A percentile compares a stretch with the other conserved stretches of the same genome.
Evolutionary conservation across 1,140 invertebrate genomes (phyloP).

Genomic region (Stegodyphus mimosarum): DNA sequence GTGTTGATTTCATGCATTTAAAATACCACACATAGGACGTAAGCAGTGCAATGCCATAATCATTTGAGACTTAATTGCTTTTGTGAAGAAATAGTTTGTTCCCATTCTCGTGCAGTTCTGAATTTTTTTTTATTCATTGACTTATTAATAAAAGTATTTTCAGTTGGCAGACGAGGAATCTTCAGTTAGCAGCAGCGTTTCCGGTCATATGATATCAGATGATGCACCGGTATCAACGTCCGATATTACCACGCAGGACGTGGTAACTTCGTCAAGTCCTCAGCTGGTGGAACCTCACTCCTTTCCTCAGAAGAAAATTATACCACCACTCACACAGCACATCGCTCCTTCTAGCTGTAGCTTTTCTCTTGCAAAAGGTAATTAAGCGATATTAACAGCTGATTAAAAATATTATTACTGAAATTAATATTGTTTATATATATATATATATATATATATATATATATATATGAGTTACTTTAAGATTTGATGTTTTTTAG

Average conservation of each 20-base stretch:
- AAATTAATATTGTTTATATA: too few relatives aligned
- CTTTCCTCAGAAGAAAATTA: neutral
- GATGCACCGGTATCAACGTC: conserved; percentile 29
- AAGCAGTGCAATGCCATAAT: too few relatives aligned
- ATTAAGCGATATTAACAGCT: neutral
- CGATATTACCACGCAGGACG: conserved; percentile 42
- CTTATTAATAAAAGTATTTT: neutral
- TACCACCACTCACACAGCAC: neutral
- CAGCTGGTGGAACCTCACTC: neutral
- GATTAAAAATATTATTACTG: too few relatives aligned
- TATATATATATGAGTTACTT: too few relatives aligned
- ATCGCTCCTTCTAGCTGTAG: conserved; percentile 14
- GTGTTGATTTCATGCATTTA: too few relatives aligned
- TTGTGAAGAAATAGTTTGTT: too few relatives aligned
- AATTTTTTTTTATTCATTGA: too few relatives aligned
- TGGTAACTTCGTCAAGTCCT: conserved; percentile 17
- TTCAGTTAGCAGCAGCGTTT: conserved; percentile 52
- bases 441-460: too few relatives aligned
- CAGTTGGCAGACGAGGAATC: conserved; percentile 55
- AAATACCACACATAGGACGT: too few relatives aligned
- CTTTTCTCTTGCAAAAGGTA: conserved; percentile 32
- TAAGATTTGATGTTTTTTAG: too few relatives aligned
- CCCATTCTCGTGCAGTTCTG: too few relatives aligned
- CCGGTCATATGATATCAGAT: conserved; percentile 37
- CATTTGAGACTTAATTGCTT: too few relatives aligned